A percentile compares a stretch with the other conserved stretches of the same genome.
These are phyloP conservation scores for Parus major DNA, from an alignment of 2,113 vertebrate genomes.

Conservation along the genomic window DNA sequence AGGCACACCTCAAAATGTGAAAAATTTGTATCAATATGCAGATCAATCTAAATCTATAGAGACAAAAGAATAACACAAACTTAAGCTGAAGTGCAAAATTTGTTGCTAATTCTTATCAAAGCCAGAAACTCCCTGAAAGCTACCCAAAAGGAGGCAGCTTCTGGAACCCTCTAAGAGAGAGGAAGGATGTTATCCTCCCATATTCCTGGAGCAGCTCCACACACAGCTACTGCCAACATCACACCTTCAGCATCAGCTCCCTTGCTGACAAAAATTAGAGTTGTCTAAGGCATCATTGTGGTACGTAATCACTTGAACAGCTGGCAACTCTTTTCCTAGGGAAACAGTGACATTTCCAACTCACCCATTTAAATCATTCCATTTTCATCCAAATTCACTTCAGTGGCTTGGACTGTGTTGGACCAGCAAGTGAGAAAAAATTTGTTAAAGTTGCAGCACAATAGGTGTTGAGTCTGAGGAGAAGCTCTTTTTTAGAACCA, in stretches of 20 bases:
- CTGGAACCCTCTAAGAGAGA: neutral
- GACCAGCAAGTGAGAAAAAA: neutral
- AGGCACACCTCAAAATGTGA: neutral
- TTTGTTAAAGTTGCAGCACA: neutral
- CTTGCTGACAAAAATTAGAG: neutral
- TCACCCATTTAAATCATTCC: neutral
- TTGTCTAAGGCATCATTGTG: fast-evolving
- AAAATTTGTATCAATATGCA: neutral
- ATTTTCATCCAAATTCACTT: neutral
- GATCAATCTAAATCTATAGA: neutral
- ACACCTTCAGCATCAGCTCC: fast-evolving
- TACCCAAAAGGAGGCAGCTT: neutral
- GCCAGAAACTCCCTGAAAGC: neutral
- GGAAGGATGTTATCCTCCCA: neutral
- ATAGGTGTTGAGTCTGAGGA: neutral
- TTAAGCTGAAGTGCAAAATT: neutral
- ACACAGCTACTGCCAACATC: neutral
- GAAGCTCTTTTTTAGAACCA: neutral
- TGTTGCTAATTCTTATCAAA: neutral
- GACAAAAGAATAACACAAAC: neutral
- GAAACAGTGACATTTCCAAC: neutral
- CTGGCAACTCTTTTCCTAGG: neutral
- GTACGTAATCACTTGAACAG: neutral
- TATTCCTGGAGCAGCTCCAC: neutral
- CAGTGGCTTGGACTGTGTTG: neutral